A percentile compares a stretch with the other conserved stretches of the same genome.
Conservation (phyloP, 2,113 vertebrate species). For the Nettapus auritus region DNA sequence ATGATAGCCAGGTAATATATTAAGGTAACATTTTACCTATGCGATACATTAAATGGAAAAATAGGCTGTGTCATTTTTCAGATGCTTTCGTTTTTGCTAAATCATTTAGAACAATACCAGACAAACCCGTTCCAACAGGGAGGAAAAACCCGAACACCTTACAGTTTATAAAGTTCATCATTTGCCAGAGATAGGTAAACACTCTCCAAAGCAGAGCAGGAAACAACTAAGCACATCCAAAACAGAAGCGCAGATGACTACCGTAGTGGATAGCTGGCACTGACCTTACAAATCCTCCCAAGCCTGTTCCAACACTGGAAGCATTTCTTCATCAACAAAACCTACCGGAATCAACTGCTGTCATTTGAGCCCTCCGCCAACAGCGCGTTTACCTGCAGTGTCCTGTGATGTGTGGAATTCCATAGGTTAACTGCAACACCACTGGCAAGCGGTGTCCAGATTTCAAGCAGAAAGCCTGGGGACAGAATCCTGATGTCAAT, state of each 20-base stretch:
- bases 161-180: neutral
- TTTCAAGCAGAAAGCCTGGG: neutral
- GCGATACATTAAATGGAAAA: neutral
- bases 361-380: neutral
- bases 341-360: neutral
- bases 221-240: neutral
- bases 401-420: neutral
- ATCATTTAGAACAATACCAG: neutral
- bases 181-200: neutral
- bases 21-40: neutral
- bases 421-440: neutral
- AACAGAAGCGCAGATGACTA: neutral
- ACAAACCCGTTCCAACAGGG: neutral
- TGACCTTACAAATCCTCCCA: neutral
- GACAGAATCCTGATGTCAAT: neutral
- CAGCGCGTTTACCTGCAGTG: neutral
- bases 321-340: neutral
- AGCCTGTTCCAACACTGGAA: neutral
- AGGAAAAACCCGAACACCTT: fast-evolving
- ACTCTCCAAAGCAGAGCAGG: neutral
- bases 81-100: neutral
- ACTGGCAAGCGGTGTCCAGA: neutral
- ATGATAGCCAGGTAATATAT: neutral
- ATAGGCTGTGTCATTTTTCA: neutral
- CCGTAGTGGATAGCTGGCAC: neutral